Evolutionary conservation across 2,888 invertebrate genomes (phyloP).

Genomic region (Calliphora vomitoria): DNA sequence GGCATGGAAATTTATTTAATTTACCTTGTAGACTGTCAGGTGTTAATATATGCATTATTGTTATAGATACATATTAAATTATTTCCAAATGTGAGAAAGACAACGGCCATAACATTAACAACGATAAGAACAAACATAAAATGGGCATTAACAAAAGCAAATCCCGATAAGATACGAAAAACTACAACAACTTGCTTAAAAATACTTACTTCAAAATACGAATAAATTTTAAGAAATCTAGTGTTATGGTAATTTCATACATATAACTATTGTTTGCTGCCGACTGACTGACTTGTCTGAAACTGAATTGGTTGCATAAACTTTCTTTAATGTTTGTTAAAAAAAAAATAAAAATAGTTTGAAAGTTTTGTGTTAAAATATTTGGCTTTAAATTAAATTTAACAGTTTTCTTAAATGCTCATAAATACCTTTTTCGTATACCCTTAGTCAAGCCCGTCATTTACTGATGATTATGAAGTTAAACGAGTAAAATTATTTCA

Average conservation of each 20-base stretch:
- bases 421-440: too few species aligned
- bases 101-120: slow-evolving; percentile 35
- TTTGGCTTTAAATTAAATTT: not conserved
- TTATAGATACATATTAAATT: slow-evolving; percentile 68
- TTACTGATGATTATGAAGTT: too few species aligned
- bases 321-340: not conserved
- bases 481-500: too few species aligned
- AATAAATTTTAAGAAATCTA: slow-evolving; percentile 20
- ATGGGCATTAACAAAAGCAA: slow-evolving; percentile 27
- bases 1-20: slow-evolving; percentile 70
- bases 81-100: slow-evolving; percentile 48
- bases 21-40: slow-evolving; percentile 74
- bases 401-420: not conserved
- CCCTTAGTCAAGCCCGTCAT: too few species aligned
- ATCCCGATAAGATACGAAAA: slow-evolving; percentile 39
- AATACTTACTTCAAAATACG: slow-evolving; percentile 1
- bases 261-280: slow-evolving; percentile 8
- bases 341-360: not conserved
- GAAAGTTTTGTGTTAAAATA: not conserved
- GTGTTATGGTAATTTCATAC: slow-evolving; percentile 34
- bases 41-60: slow-evolving; percentile 75
- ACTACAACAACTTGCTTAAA: slow-evolving; percentile 11
- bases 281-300: slow-evolving; percentile 5
- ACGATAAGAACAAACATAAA: slow-evolving; percentile 37
- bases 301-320: slow-evolving; percentile 17